These are phyloP conservation scores for Cataglyphis rosenhaueri DNA, from an alignment of 2,888 invertebrate species.

Conservation along the genomic window DNA sequence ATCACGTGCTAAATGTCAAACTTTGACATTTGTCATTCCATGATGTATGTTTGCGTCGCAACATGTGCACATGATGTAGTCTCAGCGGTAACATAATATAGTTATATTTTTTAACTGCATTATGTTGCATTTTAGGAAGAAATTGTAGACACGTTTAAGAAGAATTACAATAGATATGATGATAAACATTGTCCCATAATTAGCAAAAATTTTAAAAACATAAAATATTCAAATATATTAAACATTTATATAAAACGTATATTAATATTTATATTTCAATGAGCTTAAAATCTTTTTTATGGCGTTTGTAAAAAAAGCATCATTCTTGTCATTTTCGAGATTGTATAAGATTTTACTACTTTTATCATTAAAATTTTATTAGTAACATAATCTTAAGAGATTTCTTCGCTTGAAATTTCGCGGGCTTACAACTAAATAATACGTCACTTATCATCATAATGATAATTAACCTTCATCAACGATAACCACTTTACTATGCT, in stretches of 20 bases:
- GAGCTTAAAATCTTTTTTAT: background rate
- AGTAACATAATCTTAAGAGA: background rate
- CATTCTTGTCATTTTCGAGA: background rate
- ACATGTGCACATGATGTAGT: background rate
- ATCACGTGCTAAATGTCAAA: background rate
- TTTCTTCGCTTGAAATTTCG: constrained; percentile 23
- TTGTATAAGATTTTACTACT: background rate
- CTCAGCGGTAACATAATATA: background rate
- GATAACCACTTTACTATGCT: constrained; percentile 21
- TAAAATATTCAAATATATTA: background rate
- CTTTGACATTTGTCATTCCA: constrained; percentile 14
- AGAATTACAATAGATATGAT: background rate
- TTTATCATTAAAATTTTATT: background rate
- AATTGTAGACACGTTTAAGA: background rate
- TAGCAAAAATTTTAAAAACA: background rate
- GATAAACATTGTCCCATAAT: background rate
- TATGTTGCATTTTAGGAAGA: background rate
- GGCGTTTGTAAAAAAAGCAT: background rate
- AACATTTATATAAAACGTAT: background rate
- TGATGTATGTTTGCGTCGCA: background rate
- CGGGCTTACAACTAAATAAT: constrained; percentile 9
- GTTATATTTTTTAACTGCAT: background rate
- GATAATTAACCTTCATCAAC: background rate
- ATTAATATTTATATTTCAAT: background rate
- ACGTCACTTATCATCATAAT: constrained; percentile 16